Percentiles rank a stretch among this genome's conserved stretches.
Evolutionary conservation across 1,140 invertebrate genomes (phyloP).

Genomic region (Dolichoris vasculosae): DNA sequence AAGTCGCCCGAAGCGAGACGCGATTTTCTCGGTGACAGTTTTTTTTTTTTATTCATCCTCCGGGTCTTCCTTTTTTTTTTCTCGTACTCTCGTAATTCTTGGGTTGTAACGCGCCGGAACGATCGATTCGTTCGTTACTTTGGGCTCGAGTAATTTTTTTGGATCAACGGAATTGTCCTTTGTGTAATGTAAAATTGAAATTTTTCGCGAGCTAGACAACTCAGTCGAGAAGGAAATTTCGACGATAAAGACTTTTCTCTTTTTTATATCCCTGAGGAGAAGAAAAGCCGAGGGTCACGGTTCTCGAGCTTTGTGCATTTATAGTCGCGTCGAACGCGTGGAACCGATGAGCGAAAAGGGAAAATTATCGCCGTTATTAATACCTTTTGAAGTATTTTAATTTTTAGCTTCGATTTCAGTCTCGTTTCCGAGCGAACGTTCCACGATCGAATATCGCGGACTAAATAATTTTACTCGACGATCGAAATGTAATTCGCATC

Average conservation of each 20-base stretch:
- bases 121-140: constrained; percentile 1
- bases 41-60: neutral
- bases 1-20: constrained; percentile 34
- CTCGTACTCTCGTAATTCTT: neutral
- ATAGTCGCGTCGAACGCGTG: neutral
- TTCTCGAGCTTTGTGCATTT: neutral
- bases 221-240: neutral
- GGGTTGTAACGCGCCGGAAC: neutral
- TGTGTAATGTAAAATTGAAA: constrained; percentile 9
- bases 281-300: neutral
- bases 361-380: neutral
- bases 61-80: neutral
- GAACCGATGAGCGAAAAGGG: neutral
- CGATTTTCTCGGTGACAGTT: constrained; percentile 40
- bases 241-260: constrained; percentile 6
- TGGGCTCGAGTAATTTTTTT: neutral
- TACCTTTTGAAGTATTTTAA: neutral
- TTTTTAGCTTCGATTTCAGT: neutral
- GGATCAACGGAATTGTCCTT: neutral
- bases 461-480: neutral
- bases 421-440: neutral
- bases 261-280: neutral
- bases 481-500: neutral
- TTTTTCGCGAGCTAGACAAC: constrained; percentile 23
- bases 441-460: neutral